Evolutionary conservation across 2,113 vertebrate species (phyloP).

Genomic region (Plestiodon gilberti): DNA sequence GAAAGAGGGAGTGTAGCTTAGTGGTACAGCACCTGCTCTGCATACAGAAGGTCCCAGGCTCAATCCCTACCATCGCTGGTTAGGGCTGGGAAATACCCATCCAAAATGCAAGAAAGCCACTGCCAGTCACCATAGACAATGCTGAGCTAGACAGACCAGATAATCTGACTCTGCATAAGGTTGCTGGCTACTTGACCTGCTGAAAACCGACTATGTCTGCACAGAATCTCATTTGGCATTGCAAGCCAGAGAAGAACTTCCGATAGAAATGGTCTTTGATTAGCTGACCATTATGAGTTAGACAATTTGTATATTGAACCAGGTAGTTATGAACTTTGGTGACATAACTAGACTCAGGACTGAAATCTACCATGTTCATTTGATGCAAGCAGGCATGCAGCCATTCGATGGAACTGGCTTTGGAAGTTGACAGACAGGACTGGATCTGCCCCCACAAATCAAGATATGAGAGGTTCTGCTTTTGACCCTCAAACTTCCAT

Average conservation of each 20-base stretch:
- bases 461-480: background rate
- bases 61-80: too few species aligned
- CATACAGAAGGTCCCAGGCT: too few species aligned
- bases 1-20: background rate
- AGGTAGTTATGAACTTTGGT: background rate
- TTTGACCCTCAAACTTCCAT: background rate
- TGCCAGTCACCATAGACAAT: too few species aligned
- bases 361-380: background rate
- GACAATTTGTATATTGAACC: background rate
- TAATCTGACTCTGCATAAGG: too few species aligned
- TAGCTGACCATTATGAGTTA: background rate
- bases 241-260: background rate
- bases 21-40: too few species aligned
- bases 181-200: background rate
- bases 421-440: background rate
- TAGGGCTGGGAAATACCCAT: too few species aligned
- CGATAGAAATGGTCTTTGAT: background rate
- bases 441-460: background rate
- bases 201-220: background rate
- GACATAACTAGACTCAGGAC: fast-evolving
- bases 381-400: too few species aligned
- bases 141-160: too few species aligned
- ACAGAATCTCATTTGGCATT: background rate
- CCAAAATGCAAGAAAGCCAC: too few species aligned
- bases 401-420: background rate